Evolutionary conservation across 2,888 invertebrate genomes (phyloP).

Genomic region (Lepetodrilus schrolli): DNA sequence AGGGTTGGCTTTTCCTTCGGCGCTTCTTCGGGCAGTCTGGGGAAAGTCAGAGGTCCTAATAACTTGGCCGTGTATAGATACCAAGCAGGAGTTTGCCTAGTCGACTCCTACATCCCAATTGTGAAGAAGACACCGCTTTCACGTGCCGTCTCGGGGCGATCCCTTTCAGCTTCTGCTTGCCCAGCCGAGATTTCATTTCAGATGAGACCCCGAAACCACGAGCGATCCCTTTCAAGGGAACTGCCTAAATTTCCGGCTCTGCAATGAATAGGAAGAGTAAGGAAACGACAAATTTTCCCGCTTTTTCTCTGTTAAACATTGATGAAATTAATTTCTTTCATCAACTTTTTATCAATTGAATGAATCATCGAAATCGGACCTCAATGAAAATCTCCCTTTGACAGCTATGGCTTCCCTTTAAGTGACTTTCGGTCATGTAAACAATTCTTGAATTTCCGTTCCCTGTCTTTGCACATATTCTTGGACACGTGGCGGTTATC

Average conservation of each 20-base stretch:
- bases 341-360: conserved; percentile 14
- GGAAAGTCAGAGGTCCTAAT: conserved; percentile 12
- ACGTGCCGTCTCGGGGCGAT: background rate
- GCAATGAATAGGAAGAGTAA: conserved; percentile 16
- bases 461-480: background rate
- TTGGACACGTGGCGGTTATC: background rate
- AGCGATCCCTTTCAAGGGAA: conserved; percentile 7
- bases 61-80: background rate
- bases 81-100: background rate
- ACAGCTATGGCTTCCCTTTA: background rate
- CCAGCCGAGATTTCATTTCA: conserved; percentile 30
- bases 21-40: background rate
- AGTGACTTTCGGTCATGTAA: conserved; percentile 9
- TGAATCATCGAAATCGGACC: background rate
- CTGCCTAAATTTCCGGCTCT: conserved; percentile 27
- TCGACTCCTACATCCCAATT: background rate
- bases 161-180: conserved; percentile 18
- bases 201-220: conserved; percentile 16
- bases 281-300: conserved; percentile 29
- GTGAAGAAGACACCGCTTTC: background rate
- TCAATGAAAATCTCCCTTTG: background rate
- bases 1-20: background rate
- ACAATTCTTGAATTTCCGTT: conserved; percentile 7
- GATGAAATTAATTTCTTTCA: conserved; percentile 29
- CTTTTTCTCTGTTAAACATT: conserved; percentile 24